phyloP scores from a whole-genome alignment of 2,888 invertebrate genomes.

The Polyploca ridens region DNA sequence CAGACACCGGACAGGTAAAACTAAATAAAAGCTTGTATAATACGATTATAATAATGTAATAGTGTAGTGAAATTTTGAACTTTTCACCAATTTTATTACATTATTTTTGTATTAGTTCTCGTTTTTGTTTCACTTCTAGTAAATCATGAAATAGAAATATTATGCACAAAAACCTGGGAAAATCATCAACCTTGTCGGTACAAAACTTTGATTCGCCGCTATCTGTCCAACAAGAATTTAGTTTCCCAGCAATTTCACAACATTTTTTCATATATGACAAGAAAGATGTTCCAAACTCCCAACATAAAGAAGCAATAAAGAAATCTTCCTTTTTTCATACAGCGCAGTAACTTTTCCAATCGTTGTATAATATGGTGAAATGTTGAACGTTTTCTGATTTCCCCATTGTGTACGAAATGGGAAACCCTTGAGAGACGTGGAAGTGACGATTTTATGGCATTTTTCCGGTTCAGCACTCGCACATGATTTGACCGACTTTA shows the following conservation, averaged over 20 bases:
- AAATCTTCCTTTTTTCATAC: background rate
- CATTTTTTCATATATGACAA: background rate
- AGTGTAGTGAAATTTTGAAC: too few relatives aligned
- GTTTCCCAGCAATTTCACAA: background rate
- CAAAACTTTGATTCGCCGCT: background rate
- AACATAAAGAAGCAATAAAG: background rate
- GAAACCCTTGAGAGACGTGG: background rate
- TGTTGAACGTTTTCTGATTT: constrained; percentile 3
- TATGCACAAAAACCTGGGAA: too few relatives aligned
- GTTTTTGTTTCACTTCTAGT: too few relatives aligned
- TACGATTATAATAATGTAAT: too few relatives aligned
- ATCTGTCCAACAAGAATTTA: background rate
- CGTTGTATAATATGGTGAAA: background rate
- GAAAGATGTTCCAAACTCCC: background rate
- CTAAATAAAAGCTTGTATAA: too few relatives aligned
- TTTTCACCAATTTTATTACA: too few relatives aligned
- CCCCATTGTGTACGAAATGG: background rate
- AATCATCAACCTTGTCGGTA: too few relatives aligned
- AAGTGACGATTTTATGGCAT: constrained; percentile 9
- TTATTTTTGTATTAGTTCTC: too few relatives aligned
- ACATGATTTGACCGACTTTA: background rate
- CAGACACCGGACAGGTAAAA: too few relatives aligned
- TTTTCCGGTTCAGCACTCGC: constrained; percentile 2
- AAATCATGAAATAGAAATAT: too few relatives aligned
- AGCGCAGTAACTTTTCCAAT: background rate